Evolutionary conservation across 2,888 invertebrate genomes (phyloP).

Genomic region (Nemurella pictetii): DNA sequence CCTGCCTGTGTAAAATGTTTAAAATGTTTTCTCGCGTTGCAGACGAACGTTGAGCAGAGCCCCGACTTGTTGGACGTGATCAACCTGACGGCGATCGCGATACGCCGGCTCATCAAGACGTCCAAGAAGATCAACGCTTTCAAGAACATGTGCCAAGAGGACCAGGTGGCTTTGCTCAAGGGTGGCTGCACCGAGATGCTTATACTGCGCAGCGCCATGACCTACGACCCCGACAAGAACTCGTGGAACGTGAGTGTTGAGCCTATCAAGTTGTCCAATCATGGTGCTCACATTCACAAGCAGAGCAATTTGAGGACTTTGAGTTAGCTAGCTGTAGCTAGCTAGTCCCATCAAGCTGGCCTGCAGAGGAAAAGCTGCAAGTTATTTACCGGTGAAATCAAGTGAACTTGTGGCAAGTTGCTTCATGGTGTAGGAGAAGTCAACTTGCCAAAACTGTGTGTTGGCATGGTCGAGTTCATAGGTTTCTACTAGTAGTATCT

Average conservation of each 20-base stretch:
- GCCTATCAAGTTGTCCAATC: too few relatives aligned
- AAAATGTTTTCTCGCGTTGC: neutral
- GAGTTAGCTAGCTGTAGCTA: too few relatives aligned
- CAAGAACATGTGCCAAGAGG: slow-evolving; percentile 91
- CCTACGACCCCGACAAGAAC: slow-evolving; percentile 85
- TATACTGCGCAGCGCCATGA: slow-evolving; percentile 89
- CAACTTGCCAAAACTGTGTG: too few relatives aligned
- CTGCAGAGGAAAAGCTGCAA: too few relatives aligned
- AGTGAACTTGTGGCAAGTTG: too few relatives aligned
- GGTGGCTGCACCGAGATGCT: slow-evolving; percentile 97
- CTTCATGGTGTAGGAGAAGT: too few relatives aligned
- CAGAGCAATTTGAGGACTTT: too few relatives aligned
- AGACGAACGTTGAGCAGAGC: slow-evolving; percentile 39
- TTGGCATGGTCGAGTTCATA: too few relatives aligned
- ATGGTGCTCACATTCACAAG: too few relatives aligned
- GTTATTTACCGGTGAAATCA: too few relatives aligned
- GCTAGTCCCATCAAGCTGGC: too few relatives aligned
- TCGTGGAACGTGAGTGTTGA: slow-evolving; percentile 76
- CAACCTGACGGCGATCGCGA: slow-evolving; percentile 89
- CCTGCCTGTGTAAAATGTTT: neutral
- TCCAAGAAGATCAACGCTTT: slow-evolving; percentile 71
- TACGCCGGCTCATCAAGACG: slow-evolving; percentile 73
- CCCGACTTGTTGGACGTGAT: slow-evolving; percentile 75
- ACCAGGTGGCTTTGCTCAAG: slow-evolving; percentile 85
- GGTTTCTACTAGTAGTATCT: too few relatives aligned